Percentiles rank a stretch among this genome's conserved stretches.
These are phyloP conservation scores for Ardeotis arabs DNA, from an alignment of 2,113 vertebrate species.

Conservation along the genomic window DNA sequence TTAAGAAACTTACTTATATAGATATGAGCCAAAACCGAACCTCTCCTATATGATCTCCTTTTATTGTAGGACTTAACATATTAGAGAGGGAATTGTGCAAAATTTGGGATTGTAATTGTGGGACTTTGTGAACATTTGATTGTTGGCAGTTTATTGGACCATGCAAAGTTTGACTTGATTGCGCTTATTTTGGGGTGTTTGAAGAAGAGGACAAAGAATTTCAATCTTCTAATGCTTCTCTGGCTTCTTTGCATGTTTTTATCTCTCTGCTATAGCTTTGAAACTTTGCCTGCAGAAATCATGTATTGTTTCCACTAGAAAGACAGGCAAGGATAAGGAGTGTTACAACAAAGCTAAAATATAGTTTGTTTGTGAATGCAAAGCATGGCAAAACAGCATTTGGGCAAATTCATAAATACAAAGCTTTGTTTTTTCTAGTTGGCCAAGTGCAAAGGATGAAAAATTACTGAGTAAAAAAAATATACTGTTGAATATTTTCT, in stretches of 20 bases:
- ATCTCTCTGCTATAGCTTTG: not conserved
- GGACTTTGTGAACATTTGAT: not conserved
- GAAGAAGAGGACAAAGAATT: not conserved
- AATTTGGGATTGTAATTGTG: not conserved
- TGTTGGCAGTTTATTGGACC: not conserved
- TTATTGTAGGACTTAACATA: not conserved
- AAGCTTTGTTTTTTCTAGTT: not conserved
- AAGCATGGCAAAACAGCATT: not conserved
- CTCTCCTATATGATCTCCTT: not conserved
- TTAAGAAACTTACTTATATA: not conserved
- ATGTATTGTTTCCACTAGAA: not conserved
- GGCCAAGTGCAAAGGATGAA: not conserved
- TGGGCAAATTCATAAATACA: not conserved
- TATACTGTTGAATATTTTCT: not conserved
- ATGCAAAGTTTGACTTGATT: not conserved
- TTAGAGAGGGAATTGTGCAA: not conserved
- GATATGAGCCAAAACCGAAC: not conserved
- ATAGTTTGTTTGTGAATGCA: not conserved
- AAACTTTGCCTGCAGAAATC: not conserved
- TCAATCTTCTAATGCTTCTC: not conserved
- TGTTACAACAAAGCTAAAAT: not conserved
- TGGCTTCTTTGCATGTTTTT: not conserved
- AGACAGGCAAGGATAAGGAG: not conserved
- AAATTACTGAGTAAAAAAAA: not conserved
- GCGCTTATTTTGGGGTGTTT: not conserved